phyloP scores from a whole-genome alignment of 1,140 invertebrate species.

The Tetraneura akinire region DNA sequence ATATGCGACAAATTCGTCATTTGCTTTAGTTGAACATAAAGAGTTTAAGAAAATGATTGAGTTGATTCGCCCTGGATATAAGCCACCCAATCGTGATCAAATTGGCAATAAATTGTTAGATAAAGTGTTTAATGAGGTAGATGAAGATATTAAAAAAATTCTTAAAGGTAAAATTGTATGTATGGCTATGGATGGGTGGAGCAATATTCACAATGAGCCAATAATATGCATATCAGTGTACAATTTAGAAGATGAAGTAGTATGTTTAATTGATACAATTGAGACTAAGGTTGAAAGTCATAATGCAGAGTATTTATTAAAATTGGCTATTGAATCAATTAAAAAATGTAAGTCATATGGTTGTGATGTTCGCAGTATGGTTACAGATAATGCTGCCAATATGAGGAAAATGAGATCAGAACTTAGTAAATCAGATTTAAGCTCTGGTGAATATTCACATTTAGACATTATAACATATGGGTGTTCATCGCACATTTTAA shows the following conservation, averaged over 20 bases:
- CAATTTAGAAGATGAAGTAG: not conserved
- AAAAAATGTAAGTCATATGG: not conserved
- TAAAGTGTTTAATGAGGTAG: not conserved
- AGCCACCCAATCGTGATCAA: not conserved
- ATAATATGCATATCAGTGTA: not conserved
- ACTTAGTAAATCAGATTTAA: not conserved
- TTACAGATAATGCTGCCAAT: constrained; percentile 21
- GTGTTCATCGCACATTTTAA: constrained; percentile 23
- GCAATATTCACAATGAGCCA: not conserved
- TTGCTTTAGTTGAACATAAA: not conserved
- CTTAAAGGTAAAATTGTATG: not conserved
- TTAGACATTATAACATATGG: constrained; percentile 7
- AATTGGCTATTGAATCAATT: not conserved
- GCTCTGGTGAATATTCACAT: not conserved
- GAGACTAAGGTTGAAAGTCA: not conserved
- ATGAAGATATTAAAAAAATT: not conserved
- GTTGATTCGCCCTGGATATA: not conserved
- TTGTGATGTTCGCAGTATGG: constrained; percentile 4
- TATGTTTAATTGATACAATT: not conserved
- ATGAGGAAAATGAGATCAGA: not conserved
- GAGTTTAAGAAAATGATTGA: not conserved
- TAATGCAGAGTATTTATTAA: not conserved
- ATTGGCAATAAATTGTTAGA: not conserved
- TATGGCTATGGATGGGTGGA: not conserved
- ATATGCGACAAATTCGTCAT: constrained; percentile 1